phyloP scores from a whole-genome alignment of 1,140 invertebrate genomes.

The Dufourea novaeangliae region DNA sequence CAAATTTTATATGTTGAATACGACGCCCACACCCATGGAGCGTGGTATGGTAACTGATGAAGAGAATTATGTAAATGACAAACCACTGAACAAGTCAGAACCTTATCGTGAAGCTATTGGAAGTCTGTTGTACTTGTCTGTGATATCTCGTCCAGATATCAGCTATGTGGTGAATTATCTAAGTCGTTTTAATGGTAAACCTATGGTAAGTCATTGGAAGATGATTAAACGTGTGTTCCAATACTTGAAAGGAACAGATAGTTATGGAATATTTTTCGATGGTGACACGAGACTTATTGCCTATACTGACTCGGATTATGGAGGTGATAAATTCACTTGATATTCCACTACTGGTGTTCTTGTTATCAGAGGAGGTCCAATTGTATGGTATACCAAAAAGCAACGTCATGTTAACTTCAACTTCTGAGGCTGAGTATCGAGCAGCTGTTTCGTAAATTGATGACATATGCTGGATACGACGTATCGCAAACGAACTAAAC shows the following conservation, averaged over 20 bases:
- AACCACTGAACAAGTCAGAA: conserved; percentile 63
- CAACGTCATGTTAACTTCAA: not conserved
- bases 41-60: conserved; percentile 44
- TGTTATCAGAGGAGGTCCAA: not conserved
- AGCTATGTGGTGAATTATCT: conserved; percentile 68
- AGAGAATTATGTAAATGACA: conserved; percentile 37
- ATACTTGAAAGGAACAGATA: conserved; percentile 67
- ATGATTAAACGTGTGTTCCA: conserved; percentile 69
- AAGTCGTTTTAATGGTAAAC: conserved; percentile 65
- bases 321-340: not conserved
- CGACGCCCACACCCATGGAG: conserved; percentile 50
- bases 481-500: not conserved
- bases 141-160: conserved; percentile 67
- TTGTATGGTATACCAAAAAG: not conserved
- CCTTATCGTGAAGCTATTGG: conserved; percentile 47
- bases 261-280: conserved; percentile 62
- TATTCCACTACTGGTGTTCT: not conserved
- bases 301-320: conserved; percentile 52
- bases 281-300: conserved; percentile 39
- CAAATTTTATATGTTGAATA: conserved; percentile 46
- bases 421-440: not conserved
- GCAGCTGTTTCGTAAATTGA: not conserved
- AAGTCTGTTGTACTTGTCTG: not conserved
- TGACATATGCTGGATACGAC: not conserved
- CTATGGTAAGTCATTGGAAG: conserved; percentile 31